These are phyloP conservation scores for Littorina saxatilis DNA, from an alignment of 1,140 invertebrate species.

Conservation along the genomic window DNA sequence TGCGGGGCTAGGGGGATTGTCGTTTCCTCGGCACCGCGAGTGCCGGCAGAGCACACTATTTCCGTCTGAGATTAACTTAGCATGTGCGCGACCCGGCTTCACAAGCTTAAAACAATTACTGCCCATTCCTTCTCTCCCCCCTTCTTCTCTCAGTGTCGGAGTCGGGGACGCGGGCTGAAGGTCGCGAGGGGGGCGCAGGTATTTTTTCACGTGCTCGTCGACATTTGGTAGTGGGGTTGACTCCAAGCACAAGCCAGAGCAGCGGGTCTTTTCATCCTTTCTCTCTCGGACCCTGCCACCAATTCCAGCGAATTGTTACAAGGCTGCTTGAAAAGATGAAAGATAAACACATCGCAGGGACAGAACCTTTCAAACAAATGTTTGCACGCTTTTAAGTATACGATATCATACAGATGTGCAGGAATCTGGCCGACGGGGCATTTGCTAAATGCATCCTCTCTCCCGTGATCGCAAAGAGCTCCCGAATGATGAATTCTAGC, in stretches of 20 bases:
- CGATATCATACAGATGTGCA: constrained; percentile 35
- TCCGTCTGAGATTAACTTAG: constrained; percentile 30
- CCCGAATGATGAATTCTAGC: background rate
- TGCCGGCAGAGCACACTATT: constrained; percentile 24
- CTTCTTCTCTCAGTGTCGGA: background rate
- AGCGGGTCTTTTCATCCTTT: background rate
- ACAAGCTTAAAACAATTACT: constrained; percentile 37
- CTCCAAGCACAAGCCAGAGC: too few relatives aligned
- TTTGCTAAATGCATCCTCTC: constrained; percentile 24
- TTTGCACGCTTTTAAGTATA: constrained; percentile 37
- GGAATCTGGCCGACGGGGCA: background rate
- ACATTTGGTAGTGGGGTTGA: constrained; percentile 30
- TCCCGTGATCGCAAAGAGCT: background rate
- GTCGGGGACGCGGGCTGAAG: constrained; percentile 32
- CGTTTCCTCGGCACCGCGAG: constrained; percentile 22
- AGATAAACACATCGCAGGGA: constrained; percentile 19
- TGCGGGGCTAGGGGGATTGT: constrained; percentile 7
- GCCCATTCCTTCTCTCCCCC: too few relatives aligned
- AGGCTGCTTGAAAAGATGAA: constrained; percentile 29
- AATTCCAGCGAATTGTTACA: constrained; percentile 28
- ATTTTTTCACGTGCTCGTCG: constrained; percentile 30
- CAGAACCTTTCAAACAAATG: constrained; percentile 33
- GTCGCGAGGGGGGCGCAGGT: constrained; percentile 33
- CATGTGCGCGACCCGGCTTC: constrained; percentile 10
- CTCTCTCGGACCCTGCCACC: background rate